Percentiles rank a stretch among this genome's conserved stretches.
phyloP scores from a whole-genome alignment of 1,140 invertebrate species.

The Notospermus geniculatus region DNA sequence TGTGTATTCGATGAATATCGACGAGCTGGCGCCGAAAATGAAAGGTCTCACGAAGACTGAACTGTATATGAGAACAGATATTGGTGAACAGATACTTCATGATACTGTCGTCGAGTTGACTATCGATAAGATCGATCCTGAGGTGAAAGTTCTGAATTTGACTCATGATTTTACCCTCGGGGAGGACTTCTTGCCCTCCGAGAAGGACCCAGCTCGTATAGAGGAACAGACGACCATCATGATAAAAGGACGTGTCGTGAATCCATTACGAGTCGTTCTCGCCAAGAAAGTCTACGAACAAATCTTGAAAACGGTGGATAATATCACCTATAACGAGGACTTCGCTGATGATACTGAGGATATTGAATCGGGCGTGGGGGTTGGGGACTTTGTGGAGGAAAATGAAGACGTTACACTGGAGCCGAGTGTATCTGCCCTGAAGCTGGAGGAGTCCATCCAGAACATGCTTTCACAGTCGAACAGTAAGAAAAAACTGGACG shows the following conservation, averaged over 20 bases:
- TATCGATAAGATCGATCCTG: conserved; percentile 40
- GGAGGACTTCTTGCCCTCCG: not conserved
- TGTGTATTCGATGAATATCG: conserved; percentile 73
- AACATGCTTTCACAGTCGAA: not conserved
- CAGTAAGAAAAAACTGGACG: conserved; percentile 1
- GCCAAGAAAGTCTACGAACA: conserved; percentile 86
- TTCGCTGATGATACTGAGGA: not conserved
- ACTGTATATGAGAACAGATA: not conserved
- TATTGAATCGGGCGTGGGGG: not conserved
- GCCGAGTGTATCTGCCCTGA: conserved; percentile 15
- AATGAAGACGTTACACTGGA: conserved; percentile 1
- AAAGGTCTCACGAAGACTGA: not conserved
- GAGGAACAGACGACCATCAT: conserved; percentile 27
- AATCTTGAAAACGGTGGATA: conserved; percentile 68
- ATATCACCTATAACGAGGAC: conserved; percentile 44
- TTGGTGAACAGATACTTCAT: conserved; percentile 57
- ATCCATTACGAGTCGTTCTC: conserved; percentile 78
- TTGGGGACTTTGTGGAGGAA: not conserved
- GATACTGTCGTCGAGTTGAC: conserved; percentile 76
- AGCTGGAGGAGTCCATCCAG: conserved; percentile 4
- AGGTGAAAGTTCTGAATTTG: not conserved
- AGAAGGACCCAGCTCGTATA: not conserved
- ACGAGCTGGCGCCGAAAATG: conserved; percentile 33
- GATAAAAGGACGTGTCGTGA: conserved; percentile 77
- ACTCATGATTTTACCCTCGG: not conserved